These are phyloP conservation scores for Meloidogyne hapla DNA, from an alignment of 1,140 invertebrate species.

Conservation along the genomic window DNA sequence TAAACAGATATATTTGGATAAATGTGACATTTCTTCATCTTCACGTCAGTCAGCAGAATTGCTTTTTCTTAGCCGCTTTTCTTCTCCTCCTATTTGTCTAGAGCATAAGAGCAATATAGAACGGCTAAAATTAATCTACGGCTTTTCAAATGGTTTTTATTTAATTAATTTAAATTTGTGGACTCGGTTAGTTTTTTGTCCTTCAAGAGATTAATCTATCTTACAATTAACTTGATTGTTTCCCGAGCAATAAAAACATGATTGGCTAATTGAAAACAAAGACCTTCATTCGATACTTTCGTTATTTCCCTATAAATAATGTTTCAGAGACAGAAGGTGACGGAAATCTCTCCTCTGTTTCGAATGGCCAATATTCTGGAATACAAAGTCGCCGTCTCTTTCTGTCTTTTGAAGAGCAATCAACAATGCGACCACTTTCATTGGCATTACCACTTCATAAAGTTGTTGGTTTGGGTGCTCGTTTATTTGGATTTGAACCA, in stretches of 20 bases:
- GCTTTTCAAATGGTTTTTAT: neutral
- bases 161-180: neutral
- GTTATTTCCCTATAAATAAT: neutral
- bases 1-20: slow-evolving; percentile 37
- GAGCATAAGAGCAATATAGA: slow-evolving; percentile 19
- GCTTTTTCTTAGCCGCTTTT: slow-evolving; percentile 37
- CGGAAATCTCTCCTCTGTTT: neutral
- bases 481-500: slow-evolving; percentile 33
- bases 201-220: no score
- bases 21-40: slow-evolving; percentile 35
- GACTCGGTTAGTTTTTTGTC: no score
- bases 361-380: slow-evolving; percentile 8
- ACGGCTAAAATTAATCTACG: slow-evolving; percentile 28
- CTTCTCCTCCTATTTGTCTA: neutral
- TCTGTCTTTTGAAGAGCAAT: slow-evolving; percentile 15
- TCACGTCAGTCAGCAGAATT: slow-evolving; percentile 35
- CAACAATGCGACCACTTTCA: slow-evolving; percentile 21
- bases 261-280: no score
- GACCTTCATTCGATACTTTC: no score
- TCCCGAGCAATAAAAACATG: no score
- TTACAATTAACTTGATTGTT: no score
- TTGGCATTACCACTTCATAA: slow-evolving; percentile 34
- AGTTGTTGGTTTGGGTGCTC: slow-evolving; percentile 31
- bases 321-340: neutral
- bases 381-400: slow-evolving; percentile 22